Evolutionary conservation across 2,797 vertebrate species (phyloP).

Genomic region (Syngnathus acus): DNA sequence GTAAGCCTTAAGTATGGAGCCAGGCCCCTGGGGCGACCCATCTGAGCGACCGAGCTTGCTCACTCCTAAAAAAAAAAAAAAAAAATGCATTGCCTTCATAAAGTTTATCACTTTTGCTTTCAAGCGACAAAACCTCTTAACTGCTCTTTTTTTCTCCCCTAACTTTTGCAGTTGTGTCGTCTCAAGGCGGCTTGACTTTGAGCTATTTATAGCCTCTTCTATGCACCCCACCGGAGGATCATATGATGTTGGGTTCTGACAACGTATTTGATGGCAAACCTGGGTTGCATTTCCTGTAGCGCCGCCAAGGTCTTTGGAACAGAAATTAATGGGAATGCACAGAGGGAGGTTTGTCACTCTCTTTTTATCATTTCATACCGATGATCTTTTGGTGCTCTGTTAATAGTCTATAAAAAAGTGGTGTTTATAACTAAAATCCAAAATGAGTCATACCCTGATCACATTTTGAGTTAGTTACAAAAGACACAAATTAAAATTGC

Average conservation of each 20-base stretch:
- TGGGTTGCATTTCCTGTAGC: neutral
- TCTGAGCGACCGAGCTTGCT: constrained; percentile 52
- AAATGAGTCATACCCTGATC: neutral
- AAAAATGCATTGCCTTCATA: constrained; percentile 57
- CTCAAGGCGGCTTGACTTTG: constrained; percentile 54
- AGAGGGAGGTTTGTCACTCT: constrained; percentile 1
- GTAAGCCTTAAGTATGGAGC: constrained; percentile 74
- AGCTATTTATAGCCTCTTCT: constrained; percentile 59
- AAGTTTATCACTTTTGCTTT: constrained; percentile 67
- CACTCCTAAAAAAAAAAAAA: constrained; percentile 65
- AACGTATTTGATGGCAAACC: constrained; percentile 24
- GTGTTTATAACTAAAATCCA: neutral
- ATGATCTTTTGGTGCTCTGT: neutral
- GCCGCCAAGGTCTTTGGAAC: neutral
- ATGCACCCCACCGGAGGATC: constrained; percentile 34
- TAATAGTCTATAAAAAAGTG: neutral
- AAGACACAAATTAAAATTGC: neutral
- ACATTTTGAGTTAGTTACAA: neutral
- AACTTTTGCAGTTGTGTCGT: constrained; percentile 52
- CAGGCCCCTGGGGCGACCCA: constrained; percentile 62
- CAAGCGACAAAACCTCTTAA: constrained; percentile 59
- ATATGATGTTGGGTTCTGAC: constrained; percentile 31
- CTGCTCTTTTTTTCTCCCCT: constrained; percentile 29
- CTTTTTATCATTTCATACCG: constrained; percentile 1
- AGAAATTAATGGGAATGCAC: constrained; percentile 4